A percentile compares a stretch with the other conserved stretches of the same genome.
Evolutionary conservation across 1,140 invertebrate species (phyloP).

Genomic region (Megathymus violae): DNA sequence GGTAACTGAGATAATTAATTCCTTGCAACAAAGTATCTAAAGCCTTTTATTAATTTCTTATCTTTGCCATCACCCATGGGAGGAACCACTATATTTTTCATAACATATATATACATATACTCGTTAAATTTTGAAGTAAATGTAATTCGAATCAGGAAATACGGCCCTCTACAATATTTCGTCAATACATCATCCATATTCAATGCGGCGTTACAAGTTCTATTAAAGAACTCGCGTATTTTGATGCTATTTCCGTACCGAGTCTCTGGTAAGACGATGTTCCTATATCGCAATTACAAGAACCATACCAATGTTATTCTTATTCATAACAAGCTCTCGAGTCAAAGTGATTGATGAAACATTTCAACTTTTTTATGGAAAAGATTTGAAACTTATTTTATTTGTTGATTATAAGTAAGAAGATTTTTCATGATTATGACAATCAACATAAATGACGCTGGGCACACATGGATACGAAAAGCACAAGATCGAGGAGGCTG

Average conservation of each 20-base stretch:
- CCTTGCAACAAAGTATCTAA: too few relatives aligned
- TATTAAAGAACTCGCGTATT: conserved; percentile 26
- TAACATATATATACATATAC: too few relatives aligned
- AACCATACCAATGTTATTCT: conserved; percentile 78
- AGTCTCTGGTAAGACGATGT: conserved; percentile 67
- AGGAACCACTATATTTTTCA: too few relatives aligned
- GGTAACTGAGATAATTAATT: too few relatives aligned
- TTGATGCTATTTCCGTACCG: conserved; percentile 46
- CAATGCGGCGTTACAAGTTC: neutral
- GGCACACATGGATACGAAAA: too few relatives aligned
- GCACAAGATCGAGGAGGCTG: too few relatives aligned
- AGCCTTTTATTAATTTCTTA: too few relatives aligned
- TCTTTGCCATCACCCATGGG: too few relatives aligned
- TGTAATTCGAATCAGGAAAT: neutral
- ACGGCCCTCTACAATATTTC: neutral
- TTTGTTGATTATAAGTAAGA: neutral
- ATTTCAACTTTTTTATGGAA: conserved; percentile 41
- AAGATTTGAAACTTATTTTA: neutral
- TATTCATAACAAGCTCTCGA: conserved; percentile 65
- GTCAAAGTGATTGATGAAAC: conserved; percentile 65
- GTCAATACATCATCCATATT: neutral
- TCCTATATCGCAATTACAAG: conserved; percentile 67
- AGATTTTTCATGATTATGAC: too few relatives aligned
- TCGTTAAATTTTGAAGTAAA: neutral
- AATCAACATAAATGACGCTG: too few relatives aligned